Evolutionary conservation across 2,888 invertebrate species (phyloP).

Genomic region (Megamerina dolium): DNA sequence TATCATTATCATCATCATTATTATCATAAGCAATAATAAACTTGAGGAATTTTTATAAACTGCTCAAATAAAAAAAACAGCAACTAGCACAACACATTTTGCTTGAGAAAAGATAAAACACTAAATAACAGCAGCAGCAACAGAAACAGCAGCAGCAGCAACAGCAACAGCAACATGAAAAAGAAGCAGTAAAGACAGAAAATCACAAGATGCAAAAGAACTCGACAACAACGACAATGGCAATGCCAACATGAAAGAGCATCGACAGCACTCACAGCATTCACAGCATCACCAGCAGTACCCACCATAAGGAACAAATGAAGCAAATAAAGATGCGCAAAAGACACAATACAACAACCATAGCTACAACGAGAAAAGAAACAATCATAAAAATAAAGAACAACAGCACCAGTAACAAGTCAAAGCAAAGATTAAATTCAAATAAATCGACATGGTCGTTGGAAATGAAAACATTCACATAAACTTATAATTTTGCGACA

Average conservation of each 20-base stretch:
- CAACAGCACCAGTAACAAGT: conserved; percentile 23
- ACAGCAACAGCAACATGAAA: no score
- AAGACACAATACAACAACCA: background rate
- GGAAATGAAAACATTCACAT: conserved; percentile 43
- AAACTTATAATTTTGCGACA: conserved; percentile 13
- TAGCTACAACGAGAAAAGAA: conserved; percentile 7
- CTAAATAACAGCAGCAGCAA: no score
- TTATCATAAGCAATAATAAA: conserved; percentile 10
- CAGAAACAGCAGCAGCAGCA: no score
- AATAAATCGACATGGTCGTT: conserved; percentile 44
- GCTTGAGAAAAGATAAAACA: no score
- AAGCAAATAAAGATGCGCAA: conserved; percentile 14
- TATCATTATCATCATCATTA: no score
- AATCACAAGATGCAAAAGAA: background rate
- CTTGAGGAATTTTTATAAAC: conserved; percentile 16
- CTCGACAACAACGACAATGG: background rate
- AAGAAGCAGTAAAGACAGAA: background rate
- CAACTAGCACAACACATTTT: background rate
- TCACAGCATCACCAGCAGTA: conserved; percentile 6
- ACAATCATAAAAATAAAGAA: conserved; percentile 7
- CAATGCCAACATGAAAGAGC: no score
- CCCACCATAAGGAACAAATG: conserved; percentile 3
- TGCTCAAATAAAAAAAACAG: conserved; percentile 5
- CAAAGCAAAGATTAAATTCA: conserved; percentile 43
- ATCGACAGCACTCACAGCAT: no score